A percentile compares a stretch with the other conserved stretches of the same genome.
Evolutionary conservation across 1,140 invertebrate species (phyloP).

Genomic region (Aleiodes sp.): DNA sequence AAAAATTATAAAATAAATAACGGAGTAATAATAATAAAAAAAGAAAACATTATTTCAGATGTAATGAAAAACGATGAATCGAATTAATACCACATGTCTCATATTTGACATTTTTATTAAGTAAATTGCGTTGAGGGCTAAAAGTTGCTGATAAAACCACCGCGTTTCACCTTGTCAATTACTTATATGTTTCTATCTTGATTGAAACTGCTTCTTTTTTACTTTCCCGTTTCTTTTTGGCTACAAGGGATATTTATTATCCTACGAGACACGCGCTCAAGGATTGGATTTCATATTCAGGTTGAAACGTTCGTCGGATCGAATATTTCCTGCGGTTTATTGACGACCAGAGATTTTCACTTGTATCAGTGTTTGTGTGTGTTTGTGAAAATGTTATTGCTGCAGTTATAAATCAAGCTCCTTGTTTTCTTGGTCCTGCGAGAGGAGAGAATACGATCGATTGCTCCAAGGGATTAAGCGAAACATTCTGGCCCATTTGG

Average conservation of each 20-base stretch:
- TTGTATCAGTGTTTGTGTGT: too few relatives aligned
- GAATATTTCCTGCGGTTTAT: constrained; percentile 15
- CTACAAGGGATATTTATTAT: not conserved
- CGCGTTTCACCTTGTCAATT: constrained; percentile 11
- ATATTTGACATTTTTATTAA: not conserved
- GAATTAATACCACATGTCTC: not conserved
- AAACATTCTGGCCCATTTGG: too few relatives aligned
- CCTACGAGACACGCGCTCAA: not conserved
- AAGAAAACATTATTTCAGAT: not conserved
- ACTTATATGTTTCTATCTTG: not conserved
- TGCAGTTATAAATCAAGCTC: too few relatives aligned
- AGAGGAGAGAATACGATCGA: too few relatives aligned
- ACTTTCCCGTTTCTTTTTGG: not conserved
- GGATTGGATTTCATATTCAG: not conserved
- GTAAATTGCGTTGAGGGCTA: not conserved
- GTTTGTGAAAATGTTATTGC: too few relatives aligned
- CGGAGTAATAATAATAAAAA: not conserved
- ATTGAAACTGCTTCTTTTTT: not conserved
- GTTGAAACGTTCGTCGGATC: not conserved
- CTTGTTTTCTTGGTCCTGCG: too few relatives aligned
- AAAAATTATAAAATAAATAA: too few relatives aligned
- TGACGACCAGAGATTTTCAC: not conserved
- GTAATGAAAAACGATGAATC: not conserved
- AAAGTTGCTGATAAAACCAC: not conserved
- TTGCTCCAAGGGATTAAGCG: too few relatives aligned